Evolutionary conservation across 2,888 invertebrate genomes (phyloP).

Genomic region (Craniophora ligustri): DNA sequence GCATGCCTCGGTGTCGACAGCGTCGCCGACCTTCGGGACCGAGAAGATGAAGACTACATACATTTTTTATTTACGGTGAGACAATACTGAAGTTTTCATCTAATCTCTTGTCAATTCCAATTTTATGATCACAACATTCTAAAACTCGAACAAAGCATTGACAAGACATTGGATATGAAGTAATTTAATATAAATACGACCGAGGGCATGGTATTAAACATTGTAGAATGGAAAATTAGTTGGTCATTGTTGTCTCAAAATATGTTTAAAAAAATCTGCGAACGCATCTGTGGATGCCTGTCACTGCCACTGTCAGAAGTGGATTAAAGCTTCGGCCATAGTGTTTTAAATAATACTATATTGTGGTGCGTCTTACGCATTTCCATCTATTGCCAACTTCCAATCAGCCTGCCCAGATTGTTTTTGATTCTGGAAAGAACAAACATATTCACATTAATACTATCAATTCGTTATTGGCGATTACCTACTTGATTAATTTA

Average conservation of each 20-base stretch:
- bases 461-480: no score
- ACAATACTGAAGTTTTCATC: constrained; percentile 60
- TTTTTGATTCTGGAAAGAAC: no score
- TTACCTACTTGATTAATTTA: no score
- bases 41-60: constrained; percentile 60
- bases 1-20: constrained; percentile 72
- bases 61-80: constrained; percentile 63
- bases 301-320: no score
- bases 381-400: no score
- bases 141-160: constrained; percentile 8
- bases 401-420: no score
- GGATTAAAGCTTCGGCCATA: no score
- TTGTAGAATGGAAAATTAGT: constrained; percentile 36
- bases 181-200: constrained; percentile 25
- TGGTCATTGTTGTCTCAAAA: constrained; percentile 15
- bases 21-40: constrained; percentile 56
- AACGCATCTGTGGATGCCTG: no score
- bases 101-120: constrained; percentile 51
- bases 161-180: constrained; percentile 47
- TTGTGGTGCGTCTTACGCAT: no score
- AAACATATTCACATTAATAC: no score
- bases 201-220: constrained; percentile 55
- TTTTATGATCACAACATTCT: background rate
- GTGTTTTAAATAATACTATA: no score
- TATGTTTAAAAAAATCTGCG: no score